Percentiles rank a stretch among this genome's conserved stretches.
These are phyloP conservation scores for Dasypus novemcinctus DNA, from an alignment of 2,113 vertebrate species.

Conservation along the genomic window DNA sequence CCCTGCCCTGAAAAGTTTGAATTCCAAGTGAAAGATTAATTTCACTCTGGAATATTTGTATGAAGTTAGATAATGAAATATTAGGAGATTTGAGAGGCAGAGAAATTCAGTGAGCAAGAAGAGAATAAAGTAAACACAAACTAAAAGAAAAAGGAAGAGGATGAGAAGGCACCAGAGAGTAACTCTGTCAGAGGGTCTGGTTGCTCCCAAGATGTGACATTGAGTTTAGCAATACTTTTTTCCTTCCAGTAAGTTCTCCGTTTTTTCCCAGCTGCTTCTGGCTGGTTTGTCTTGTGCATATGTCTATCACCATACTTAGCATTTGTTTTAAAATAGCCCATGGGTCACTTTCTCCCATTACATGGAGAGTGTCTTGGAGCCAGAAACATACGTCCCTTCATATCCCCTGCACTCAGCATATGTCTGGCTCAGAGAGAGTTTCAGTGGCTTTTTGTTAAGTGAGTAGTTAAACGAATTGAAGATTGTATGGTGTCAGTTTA, in stretches of 20 bases:
- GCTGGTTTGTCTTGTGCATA: neutral
- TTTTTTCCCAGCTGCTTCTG: neutral
- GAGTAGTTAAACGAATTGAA: neutral
- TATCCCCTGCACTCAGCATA: neutral
- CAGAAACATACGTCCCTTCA: neutral
- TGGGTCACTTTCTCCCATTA: neutral
- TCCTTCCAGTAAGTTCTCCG: neutral
- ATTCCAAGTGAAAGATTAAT: neutral
- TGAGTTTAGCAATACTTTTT: neutral
- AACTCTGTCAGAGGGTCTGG: neutral
- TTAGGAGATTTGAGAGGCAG: neutral
- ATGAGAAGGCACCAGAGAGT: neutral
- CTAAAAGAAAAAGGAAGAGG: neutral
- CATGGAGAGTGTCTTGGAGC: neutral
- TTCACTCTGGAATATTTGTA: neutral
- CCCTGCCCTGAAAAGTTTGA: neutral
- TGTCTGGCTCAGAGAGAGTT: neutral
- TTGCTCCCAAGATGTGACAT: neutral
- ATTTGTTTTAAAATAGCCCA: neutral
- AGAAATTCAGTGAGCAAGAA: neutral
- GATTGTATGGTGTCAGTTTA: neutral
- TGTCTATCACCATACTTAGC: neutral
- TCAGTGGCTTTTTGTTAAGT: neutral
- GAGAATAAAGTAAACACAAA: neutral
- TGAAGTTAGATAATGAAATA: neutral